Conservation (phyloP, 2,113 vertebrate species). For the Microtus ochrogaster region DNA sequence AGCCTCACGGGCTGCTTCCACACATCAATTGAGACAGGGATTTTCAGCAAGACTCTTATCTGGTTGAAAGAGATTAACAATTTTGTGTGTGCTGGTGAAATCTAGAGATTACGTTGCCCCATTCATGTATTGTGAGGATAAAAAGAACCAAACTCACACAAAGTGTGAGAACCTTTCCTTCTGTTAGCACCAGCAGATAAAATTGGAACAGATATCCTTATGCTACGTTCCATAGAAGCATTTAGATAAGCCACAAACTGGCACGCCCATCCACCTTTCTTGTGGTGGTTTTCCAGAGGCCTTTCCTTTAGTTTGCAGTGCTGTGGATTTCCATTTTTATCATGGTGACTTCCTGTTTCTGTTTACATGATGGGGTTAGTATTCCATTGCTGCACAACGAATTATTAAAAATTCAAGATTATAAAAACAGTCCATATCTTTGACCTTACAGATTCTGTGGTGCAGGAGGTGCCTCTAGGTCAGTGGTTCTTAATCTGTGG, state of each 20-base stretch:
- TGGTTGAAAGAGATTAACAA: not conserved
- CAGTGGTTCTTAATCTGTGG: not conserved
- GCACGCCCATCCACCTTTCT: not conserved
- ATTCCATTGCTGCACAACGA: not conserved
- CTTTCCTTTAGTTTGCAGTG: not conserved
- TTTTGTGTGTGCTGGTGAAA: not conserved
- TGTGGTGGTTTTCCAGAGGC: not conserved
- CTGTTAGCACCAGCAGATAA: not conserved
- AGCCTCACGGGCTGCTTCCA: not conserved
- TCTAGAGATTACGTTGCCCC: not conserved
- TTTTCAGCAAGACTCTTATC: not conserved
- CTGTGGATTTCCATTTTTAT: not conserved
- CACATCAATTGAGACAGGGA: not conserved
- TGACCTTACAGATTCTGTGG: not conserved
- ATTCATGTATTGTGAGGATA: not conserved
- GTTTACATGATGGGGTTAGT: not conserved
- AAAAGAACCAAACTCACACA: not conserved
- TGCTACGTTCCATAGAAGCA: not conserved
- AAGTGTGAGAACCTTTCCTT: not conserved
- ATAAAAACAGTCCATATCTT: not conserved
- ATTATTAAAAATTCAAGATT: not conserved
- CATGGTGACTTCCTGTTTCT: not conserved
- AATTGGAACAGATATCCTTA: not conserved
- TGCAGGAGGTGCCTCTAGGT: not conserved
- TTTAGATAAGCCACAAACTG: not conserved